phyloP scores from a whole-genome alignment of 2,797 vertebrate species.

The Gallirallus australis region DNA sequence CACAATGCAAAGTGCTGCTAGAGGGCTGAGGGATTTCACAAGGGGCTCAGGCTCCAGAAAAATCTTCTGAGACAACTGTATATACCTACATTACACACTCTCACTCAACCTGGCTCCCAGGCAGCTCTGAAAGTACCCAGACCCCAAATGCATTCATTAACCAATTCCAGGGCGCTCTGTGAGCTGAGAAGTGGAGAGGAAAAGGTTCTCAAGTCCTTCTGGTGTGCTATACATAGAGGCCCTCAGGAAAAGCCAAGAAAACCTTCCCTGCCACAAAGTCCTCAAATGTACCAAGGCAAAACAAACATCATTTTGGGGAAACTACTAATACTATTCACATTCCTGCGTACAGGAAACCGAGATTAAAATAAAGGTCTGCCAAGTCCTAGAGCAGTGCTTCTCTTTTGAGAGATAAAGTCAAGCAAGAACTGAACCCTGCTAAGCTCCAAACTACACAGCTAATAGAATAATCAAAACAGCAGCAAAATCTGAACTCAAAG shows the following conservation, averaged over 20 bases:
- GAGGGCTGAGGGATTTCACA: neutral
- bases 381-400: neutral
- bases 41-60: neutral
- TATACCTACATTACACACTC: fast-evolving
- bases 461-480: neutral
- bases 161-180: neutral
- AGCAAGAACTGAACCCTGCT: neutral
- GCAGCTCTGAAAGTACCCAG: neutral
- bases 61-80: neutral
- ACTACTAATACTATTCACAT: neutral
- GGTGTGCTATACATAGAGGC: neutral
- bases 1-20: neutral
- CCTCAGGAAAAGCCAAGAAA: neutral
- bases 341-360: neutral
- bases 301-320: neutral
- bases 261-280: neutral
- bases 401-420: neutral
- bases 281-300: neutral
- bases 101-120: neutral
- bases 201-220: neutral
- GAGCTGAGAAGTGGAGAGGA: neutral
- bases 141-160: neutral
- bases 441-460: neutral
- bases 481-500: neutral
- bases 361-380: neutral